Conservation (phyloP, 2,888 invertebrate genomes). For the Pterostichus madidus region DNA sequence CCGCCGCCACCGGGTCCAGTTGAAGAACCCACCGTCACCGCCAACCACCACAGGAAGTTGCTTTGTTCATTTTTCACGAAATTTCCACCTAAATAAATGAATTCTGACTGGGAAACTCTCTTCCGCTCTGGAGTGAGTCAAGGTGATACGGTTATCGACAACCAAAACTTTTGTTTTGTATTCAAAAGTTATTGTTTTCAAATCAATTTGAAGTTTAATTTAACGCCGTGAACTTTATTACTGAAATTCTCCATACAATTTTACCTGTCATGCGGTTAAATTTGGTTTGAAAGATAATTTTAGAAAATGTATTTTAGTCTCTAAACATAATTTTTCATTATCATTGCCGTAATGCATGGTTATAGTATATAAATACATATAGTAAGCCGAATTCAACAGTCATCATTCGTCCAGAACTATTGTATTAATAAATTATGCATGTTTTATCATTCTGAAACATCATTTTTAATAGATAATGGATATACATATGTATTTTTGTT, state of each 20-base stretch:
- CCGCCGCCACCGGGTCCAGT: slow-evolving; percentile 10
- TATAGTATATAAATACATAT: too few relatives aligned
- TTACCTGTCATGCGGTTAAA: slow-evolving; percentile 24
- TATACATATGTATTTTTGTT: too few relatives aligned
- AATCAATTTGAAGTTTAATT: slow-evolving; percentile 50
- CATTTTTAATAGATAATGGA: too few relatives aligned
- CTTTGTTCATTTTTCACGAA: slow-evolving; percentile 47
- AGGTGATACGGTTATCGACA: slow-evolving; percentile 52
- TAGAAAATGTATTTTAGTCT: too few relatives aligned
- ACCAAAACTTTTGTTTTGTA: slow-evolving; percentile 45
- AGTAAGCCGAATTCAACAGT: too few relatives aligned
- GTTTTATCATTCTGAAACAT: too few relatives aligned
- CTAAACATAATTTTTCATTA: too few relatives aligned
- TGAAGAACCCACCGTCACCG: slow-evolving; percentile 34
- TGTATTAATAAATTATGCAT: too few relatives aligned
- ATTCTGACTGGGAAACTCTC: slow-evolving; percentile 8
- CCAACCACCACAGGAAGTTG: background rate
- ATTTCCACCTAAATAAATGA: slow-evolving; percentile 47
- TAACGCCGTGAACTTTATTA: slow-evolving; percentile 41
- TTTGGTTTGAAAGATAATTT: background rate
- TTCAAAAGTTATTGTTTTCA: slow-evolving; percentile 39
- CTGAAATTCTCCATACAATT: slow-evolving; percentile 7
- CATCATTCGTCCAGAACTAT: too few relatives aligned
- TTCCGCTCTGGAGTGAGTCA: slow-evolving; percentile 1
- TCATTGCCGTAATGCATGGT: too few relatives aligned